phyloP scores from a whole-genome alignment of 2,797 vertebrate species.

The Alca torda region DNA sequence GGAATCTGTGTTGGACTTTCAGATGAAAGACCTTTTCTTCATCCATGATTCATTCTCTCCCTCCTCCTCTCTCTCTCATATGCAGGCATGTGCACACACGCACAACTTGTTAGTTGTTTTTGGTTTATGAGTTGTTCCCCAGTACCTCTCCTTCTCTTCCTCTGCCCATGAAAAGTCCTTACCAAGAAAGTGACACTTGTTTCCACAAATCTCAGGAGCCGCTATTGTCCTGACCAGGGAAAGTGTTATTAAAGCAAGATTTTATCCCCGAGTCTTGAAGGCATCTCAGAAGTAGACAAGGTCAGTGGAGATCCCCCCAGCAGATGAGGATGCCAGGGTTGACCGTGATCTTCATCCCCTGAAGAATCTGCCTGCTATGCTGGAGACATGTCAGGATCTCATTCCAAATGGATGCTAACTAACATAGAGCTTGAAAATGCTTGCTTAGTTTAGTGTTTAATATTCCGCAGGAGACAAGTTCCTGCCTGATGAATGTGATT shows the following conservation, averaged over 20 bases:
- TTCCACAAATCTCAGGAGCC: not conserved
- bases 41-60: not conserved
- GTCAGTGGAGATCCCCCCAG: not conserved
- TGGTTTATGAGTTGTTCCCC: not conserved
- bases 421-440: not conserved
- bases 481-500: not conserved
- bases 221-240: not conserved
- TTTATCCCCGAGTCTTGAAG: not conserved
- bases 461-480: not conserved
- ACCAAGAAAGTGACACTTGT: not conserved
- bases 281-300: not conserved
- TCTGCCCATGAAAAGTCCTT: not conserved
- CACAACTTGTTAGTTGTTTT: not conserved
- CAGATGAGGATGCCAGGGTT: not conserved
- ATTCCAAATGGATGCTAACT: not conserved
- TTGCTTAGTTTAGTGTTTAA: not conserved
- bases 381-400: not conserved
- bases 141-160: not conserved
- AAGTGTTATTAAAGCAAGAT: not conserved
- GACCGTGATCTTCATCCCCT: not conserved
- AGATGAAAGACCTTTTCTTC: conserved; percentile 1
- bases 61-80: not conserved
- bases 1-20: not conserved
- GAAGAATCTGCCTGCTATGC: not conserved
- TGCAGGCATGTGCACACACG: not conserved